Base-by-base conservation (phyloP, 2,888 invertebrate species). In the Aphidius colemani region DNA sequence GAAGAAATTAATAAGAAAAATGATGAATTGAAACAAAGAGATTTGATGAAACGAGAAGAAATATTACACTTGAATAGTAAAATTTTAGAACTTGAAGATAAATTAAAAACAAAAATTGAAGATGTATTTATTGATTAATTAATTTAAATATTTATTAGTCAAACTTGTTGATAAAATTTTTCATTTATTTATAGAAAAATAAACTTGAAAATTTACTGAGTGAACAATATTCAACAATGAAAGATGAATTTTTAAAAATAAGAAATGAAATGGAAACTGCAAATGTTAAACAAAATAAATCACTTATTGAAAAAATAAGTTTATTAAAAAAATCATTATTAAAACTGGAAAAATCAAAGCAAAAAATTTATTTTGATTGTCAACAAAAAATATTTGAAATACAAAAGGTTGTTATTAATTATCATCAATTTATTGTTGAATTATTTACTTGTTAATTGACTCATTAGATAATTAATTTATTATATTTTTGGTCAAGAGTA, bases 231-330 rank as follows among this genome's bases (percentile, higher is more conserved):
- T 64, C 65, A 60, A 71, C 67, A 7, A 74, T 79, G 71, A 78
- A 72, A 61, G 73, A 73, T 9, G 80, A 79, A 63, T 73, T 80
- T 57, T 64, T 63, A 7, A 74, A 73, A 65, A 76, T 79, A 65
- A 72, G 72, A 55, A 70, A 39, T 3, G 71, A 76, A 55, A 72
- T 78, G 61, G 78, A 78, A 57, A 18, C 66, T 3, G 67, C 72
- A 0, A 70, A 71, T 5, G 71, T 70, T 8, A 71, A 70, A 45
- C 73, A 78, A 48, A 73, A 69, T 65, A 70, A 76, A 48, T 69
- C 53, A 64, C 66, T 79, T 7, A 41, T 67, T 5, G 67, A 67
- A 8, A 74, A 78, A 63, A 68, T 77, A 45, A 64, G 67, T 6
- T 40, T 59, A 6, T 61, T 79, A 56, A 78, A 76, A 46, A 75